These are phyloP conservation scores for Danio jaintianensis DNA, from an alignment of 2,797 vertebrate species.

Conservation along the genomic window DNA sequence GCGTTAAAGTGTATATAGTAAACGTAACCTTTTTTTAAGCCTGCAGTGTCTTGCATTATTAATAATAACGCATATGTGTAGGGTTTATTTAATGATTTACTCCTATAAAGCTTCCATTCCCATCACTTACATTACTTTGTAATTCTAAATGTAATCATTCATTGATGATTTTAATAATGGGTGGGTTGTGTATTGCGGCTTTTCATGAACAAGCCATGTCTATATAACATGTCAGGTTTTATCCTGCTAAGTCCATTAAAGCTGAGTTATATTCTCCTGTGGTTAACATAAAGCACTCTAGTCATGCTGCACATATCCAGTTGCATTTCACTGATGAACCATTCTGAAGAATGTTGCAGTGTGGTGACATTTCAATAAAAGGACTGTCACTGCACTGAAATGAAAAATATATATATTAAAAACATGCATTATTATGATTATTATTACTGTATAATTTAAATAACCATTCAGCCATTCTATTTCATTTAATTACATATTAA, in stretches of 20 bases:
- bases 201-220: not conserved
- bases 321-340: not conserved
- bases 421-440: too few relatives aligned
- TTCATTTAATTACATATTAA: too few relatives aligned
- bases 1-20: too few relatives aligned
- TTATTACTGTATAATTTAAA: too few relatives aligned
- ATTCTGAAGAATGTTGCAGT: not conserved
- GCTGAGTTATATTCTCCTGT: not conserved
- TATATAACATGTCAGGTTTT: not conserved
- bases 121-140: not conserved
- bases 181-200: not conserved
- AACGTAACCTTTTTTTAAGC: too few relatives aligned
- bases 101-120: not conserved
- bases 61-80: too few relatives aligned
- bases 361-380: not conserved
- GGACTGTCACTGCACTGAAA: not conserved
- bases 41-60: too few relatives aligned
- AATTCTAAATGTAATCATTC: not conserved
- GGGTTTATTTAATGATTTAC: too few relatives aligned
- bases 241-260: not conserved
- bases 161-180: not conserved
- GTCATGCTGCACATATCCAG: not conserved
- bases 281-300: not conserved
- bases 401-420: too few relatives aligned
- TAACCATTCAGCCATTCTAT: too few relatives aligned